Percentiles rank a stretch among this genome's conserved stretches.
phyloP scores from a whole-genome alignment of 2,797 vertebrate species.

The Coluber constrictor region DNA sequence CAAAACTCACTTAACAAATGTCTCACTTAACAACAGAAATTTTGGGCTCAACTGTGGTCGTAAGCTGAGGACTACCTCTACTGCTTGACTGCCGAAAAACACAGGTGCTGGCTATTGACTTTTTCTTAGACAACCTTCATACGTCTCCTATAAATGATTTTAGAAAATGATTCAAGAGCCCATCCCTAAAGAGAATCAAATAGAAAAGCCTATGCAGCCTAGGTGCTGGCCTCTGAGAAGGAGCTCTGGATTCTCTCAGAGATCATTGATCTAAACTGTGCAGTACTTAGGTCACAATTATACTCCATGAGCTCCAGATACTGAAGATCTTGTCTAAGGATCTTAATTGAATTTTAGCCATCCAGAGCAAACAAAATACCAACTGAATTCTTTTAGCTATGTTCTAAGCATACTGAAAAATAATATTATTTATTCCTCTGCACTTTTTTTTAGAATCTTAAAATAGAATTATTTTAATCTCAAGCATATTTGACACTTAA shows the following conservation, averaged over 20 bases:
- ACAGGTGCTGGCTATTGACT: neutral
- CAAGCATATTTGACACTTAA: neutral
- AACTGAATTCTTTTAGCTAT: conserved; percentile 39
- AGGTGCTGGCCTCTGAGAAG: neutral
- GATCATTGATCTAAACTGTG: neutral
- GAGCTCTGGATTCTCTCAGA: neutral
- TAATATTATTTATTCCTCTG: neutral
- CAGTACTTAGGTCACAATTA: neutral
- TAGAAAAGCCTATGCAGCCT: neutral
- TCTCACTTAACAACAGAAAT: too few relatives aligned
- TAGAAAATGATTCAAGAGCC: neutral
- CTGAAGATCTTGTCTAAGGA: neutral
- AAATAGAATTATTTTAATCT: conserved; percentile 43
- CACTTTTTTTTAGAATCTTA: conserved; percentile 32
- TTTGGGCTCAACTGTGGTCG: too few relatives aligned
- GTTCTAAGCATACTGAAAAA: conserved; percentile 40
- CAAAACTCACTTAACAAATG: too few relatives aligned
- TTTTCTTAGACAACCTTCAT: neutral
- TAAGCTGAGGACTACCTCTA: neutral
- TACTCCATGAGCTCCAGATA: neutral
- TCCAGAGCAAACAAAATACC: neutral
- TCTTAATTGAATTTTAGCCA: neutral
- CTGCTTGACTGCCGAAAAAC: neutral
- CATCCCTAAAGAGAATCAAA: neutral
- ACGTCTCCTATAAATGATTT: neutral